Base-by-base conservation (phyloP, 1,140 invertebrate genomes). In the Drosophila ficusphila region DNA sequence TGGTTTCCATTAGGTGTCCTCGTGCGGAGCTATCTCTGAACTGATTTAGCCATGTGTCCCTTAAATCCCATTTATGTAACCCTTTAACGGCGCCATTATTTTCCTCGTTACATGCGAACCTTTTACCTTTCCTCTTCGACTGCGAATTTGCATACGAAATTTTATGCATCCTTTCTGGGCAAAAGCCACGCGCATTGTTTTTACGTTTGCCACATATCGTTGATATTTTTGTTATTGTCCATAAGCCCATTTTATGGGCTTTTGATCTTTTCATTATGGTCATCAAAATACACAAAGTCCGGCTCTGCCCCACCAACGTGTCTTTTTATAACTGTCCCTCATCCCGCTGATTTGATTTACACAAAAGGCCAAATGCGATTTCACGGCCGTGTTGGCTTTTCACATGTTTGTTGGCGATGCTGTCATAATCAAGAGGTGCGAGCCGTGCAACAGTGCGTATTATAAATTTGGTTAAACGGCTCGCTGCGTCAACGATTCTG, bases 261-360 rank as follows among this genome's bases (percentile, higher is more conserved):
- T 81, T 81, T 76, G 60, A 81, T 81, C 51, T 76, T 72, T 76
- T 76, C 72, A 58, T 76, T 46, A 67, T 52, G 54, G 67, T 54
- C 61, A 57, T 64, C 64, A 70, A 54, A 70, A 49, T 52, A 64
- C 42, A 58, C 61, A 58, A 67, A 29, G 48, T 49, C 23, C 52
- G 12, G 27, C 14, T 4, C 16, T 2, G 9, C 14, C 16, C 16
- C 36, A 38, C 2, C 27, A n/a, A 12, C 21, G 29, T 4, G 29
- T 6, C 4, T 11, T 4, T 31, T 34, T 29, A 23, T 29, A 11
- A 5, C 25, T 27, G 12, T 3, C 11, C 4, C 34, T 38, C 33
- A 51, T 36, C 25, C 44, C 33, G 39, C 27, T 56, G 65, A 47
- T 60, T 54, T 72, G 60, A 78, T 77, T 77, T 67, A 56, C 42